A percentile compares a stretch with the other conserved stretches of the same genome.
phyloP scores from a whole-genome alignment of 1,140 invertebrate species.

The Heliconius congener region DNA sequence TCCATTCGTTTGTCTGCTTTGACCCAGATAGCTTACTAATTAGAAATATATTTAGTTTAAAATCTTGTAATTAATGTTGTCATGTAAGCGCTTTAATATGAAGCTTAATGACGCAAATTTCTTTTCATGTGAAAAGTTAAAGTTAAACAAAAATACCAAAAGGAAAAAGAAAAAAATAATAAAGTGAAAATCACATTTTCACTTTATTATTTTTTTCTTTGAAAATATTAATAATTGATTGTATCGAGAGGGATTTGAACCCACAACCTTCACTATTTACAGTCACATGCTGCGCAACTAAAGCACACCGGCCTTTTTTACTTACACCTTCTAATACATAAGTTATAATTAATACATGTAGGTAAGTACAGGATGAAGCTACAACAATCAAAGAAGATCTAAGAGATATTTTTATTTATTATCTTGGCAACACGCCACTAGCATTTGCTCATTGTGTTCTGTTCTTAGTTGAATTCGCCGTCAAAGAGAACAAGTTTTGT shows the following conservation, averaged over 20 bases:
- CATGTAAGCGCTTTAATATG: slow-evolving; percentile 16
- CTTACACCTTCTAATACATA: too few species aligned
- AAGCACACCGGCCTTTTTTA: too few species aligned
- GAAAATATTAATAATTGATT: too few species aligned
- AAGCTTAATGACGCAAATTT: not conserved
- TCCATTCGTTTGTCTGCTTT: slow-evolving; percentile 34
- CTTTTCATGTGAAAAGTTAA: not conserved
- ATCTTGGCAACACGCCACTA: slow-evolving; percentile 3
- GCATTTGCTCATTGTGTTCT: slow-evolving; percentile 15
- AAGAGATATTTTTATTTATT: not conserved
- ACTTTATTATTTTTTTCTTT: too few species aligned
- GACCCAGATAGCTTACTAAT: slow-evolving; percentile 37
- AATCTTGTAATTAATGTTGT: not conserved
- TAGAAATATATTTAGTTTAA: slow-evolving; percentile 28
- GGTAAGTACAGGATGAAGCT: too few species aligned
- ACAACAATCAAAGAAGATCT: not conserved
- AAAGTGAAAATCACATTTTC: too few species aligned
- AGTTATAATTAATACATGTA: too few species aligned
- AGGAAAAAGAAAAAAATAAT: too few species aligned
- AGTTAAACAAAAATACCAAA: too few species aligned
- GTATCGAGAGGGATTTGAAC: too few species aligned
- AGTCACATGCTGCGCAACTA: too few species aligned
- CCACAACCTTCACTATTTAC: too few species aligned
- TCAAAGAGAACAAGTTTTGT: not conserved
- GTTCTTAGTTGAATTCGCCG: not conserved